Evolutionary conservation across 2,797 vertebrate genomes (phyloP), one percentile per base, ranked within the genome.

Genomic region (Thaleichthys pacificus): DNA sequence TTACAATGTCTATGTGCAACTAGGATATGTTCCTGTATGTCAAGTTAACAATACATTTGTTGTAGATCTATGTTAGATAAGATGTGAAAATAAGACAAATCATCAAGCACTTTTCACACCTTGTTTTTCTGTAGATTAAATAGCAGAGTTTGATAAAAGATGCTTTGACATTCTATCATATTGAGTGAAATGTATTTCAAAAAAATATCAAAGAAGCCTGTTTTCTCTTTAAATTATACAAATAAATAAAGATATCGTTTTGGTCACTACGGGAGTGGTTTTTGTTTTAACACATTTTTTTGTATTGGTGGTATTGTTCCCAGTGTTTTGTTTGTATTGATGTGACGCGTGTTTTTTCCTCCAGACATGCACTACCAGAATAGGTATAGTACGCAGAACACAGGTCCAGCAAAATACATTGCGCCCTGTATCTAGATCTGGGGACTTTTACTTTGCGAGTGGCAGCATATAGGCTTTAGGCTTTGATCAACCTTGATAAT

Each of bases 141-240:
- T 68, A 70, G 61, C 81, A 73, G 49, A 60, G 74, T 79, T 82
- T 75, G 19, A 80, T 70, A 66, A 71, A 2, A 69, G 66, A 2
- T 63, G 26, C 57, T 22, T 60, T 60, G 21, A 22, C 17, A 28
- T 51, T 61, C 76, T 74, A 64, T 80, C 61, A 66, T 60, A 69
- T 73, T 72, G 21, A 80, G 74, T 83, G 76, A 70, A 35, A 35
- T 7, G 12, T 24, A 58, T 30, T 9, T 61, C n/a, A n/a, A 71
- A 72, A 0, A 62, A 64, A 47, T 2, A 47, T 69, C n/a, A 42
- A 71, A 12, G 3, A 2, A 0, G 1, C 1, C 70, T 56, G 22
- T 78, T 66, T 63, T 35, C 19, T 69, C 21, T 38, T 64, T 5
- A n/a, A 64, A 64, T 56, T 67, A 62, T 47, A 62, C 22, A 22